Base-by-base conservation (phyloP, 2,113 vertebrate genomes). In the Silurus meridionalis region DNA sequence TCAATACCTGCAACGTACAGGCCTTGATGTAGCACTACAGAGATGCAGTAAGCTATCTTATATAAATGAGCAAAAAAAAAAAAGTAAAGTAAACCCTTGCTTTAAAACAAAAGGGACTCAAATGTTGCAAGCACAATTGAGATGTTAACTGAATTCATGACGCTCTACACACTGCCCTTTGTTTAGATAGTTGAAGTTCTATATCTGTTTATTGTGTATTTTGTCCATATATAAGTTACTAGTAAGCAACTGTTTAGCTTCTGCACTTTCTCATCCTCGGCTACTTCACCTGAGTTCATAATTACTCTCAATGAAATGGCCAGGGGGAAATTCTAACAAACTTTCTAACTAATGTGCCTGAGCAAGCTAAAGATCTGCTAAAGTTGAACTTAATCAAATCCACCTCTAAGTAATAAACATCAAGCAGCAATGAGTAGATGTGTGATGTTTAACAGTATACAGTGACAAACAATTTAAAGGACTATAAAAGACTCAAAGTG, bases 1-100 rank as follows among this genome's bases (percentile, higher is more conserved):
- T 90, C 88, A 83, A 91, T 89, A 90, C 79, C 81, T 88, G 52
- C 7, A 84, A 60, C 85, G 87, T 78, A 82, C 52, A 85, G 48
- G 61, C 69, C 75, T 85, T 63, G 83, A 61, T 82, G 19, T 52
- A 84, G 66, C 67, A 83, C 84, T 85, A 85, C 25, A 80, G 52
- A 88, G 58, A 86, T 86, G 85, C 83, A 87, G 81, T 87, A 85
- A 89, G 14, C 17, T 72, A 25, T 83, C 50, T 81, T 78, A 84
- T 71, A 84, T 82, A 37, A 84, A 82, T 82, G 19, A 23, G 15
- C 10, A 69, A 81, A 84, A 5, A 46, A 37, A 37, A 58, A 80
- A 50, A 53, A 53, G 50, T 25, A 78, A 78, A 74, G 1, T 58
- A 23, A 46, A 11, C 25, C 17, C 28, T 14, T 13, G 23, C 37